Percentiles rank a stretch among this genome's conserved stretches.
phyloP scores from a whole-genome alignment of 2,113 vertebrate species.

The Onychorhynchus coronatus region DNA sequence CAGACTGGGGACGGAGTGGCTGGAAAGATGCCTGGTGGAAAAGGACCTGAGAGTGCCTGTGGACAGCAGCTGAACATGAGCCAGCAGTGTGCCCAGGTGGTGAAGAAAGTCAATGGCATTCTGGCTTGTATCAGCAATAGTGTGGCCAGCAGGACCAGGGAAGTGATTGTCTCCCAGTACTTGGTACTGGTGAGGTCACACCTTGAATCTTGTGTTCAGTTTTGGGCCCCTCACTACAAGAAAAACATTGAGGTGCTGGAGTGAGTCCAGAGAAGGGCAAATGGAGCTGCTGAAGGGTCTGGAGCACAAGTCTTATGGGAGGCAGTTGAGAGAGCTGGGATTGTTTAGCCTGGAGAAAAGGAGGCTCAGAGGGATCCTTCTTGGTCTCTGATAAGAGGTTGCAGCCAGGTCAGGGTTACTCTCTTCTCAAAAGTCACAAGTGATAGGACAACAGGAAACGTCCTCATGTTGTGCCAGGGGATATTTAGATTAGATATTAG shows the following conservation, averaged over 20 bases:
- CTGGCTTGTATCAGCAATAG: background rate
- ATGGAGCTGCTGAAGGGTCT: fast-evolving
- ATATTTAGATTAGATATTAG: background rate
- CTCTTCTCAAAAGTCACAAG: background rate
- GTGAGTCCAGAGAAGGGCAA: background rate
- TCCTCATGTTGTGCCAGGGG: background rate
- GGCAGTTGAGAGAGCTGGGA: background rate
- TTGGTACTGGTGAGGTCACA: background rate
- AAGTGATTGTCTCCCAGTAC: background rate
- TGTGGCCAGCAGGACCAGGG: background rate
- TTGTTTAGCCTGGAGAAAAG: background rate
- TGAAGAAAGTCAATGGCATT: background rate
- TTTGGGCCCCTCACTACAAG: background rate
- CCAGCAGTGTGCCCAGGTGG: background rate
- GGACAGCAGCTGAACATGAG: background rate
- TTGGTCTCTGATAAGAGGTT: background rate
- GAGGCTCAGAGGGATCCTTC: background rate
- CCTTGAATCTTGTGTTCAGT: background rate
- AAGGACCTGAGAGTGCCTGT: background rate
- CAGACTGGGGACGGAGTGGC: background rate
- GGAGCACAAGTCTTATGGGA: background rate
- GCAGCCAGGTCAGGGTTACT: background rate
- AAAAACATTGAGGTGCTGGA: background rate
- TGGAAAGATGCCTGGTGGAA: background rate
- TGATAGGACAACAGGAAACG: background rate